phyloP scores from a whole-genome alignment of 2,888 invertebrate genomes.

The Allacma fusca region DNA sequence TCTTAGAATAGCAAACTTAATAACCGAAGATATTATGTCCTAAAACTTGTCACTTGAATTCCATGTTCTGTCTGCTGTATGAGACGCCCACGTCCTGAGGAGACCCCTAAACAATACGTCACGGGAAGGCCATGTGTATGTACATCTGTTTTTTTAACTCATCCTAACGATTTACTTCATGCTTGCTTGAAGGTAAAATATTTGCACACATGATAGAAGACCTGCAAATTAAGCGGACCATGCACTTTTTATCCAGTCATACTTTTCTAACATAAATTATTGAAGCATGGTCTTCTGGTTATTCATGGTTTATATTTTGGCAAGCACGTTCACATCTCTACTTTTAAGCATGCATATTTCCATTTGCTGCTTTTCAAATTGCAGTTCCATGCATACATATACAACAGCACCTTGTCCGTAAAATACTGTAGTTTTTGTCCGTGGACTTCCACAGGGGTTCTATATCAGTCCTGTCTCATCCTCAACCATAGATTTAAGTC shows the following conservation, averaged over 20 bases:
- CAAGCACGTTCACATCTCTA: not conserved
- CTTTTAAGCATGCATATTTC: not conserved
- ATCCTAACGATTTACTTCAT: not conserved
- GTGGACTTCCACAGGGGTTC: too few species aligned
- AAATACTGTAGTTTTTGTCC: too few species aligned
- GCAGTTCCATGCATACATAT: too few species aligned
- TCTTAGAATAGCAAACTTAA: not conserved
- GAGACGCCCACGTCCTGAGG: slow-evolving; percentile 6
- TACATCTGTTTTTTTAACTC: not conserved
- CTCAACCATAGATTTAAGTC: too few species aligned
- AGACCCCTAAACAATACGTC: not conserved
- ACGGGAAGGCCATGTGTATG: not conserved
- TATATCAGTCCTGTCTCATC: too few species aligned
- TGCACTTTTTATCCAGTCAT: slow-evolving; percentile 1
- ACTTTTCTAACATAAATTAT: not conserved
- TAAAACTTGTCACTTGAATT: not conserved
- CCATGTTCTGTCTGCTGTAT: too few species aligned
- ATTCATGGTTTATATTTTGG: slow-evolving; percentile 8
- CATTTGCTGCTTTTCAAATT: too few species aligned
- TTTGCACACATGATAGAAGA: slow-evolving; percentile 1
- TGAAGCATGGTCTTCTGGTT: not conserved
- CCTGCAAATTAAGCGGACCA: not conserved
- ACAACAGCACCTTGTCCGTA: too few species aligned
- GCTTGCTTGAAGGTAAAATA: not conserved
- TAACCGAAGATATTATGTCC: not conserved